Conservation (phyloP, 2,888 invertebrate species). For the Minunthozetes semirufus region DNA sequence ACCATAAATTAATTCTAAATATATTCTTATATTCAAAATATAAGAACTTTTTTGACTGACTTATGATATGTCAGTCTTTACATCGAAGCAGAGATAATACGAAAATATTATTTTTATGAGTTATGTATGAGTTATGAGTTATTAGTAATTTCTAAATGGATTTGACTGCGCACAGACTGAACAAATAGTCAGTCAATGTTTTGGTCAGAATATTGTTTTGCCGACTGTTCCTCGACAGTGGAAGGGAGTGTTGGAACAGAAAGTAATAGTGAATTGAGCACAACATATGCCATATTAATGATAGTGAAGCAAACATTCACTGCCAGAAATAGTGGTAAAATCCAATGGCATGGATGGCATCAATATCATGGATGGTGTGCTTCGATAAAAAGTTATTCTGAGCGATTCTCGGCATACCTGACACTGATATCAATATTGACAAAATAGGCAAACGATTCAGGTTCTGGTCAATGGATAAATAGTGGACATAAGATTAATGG, state of each 20-base stretch:
- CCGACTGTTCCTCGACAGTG: neutral
- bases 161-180: neutral
- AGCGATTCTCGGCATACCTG: neutral
- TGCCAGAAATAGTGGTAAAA: neutral
- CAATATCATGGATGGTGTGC: constrained; percentile 3
- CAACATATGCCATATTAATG: constrained; percentile 21
- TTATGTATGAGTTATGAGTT: constrained; percentile 4
- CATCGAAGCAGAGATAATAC: neutral
- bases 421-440: constrained; percentile 24
- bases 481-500: constrained; percentile 28
- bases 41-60: neutral
- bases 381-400: neutral
- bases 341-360: neutral
- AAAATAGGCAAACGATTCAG: constrained; percentile 27
- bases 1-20: neutral
- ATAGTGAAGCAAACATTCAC: neutral
- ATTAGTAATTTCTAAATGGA: constrained; percentile 9
- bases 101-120: constrained; percentile 1
- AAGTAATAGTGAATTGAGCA: constrained; percentile 12
- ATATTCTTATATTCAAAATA: neutral
- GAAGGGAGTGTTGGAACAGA: neutral
- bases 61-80: neutral
- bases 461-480: constrained; percentile 9
- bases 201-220: constrained; percentile 13
- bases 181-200: neutral